Conservation (phyloP, 2,797 vertebrate species). For the Chrysocyon brachyurus region DNA sequence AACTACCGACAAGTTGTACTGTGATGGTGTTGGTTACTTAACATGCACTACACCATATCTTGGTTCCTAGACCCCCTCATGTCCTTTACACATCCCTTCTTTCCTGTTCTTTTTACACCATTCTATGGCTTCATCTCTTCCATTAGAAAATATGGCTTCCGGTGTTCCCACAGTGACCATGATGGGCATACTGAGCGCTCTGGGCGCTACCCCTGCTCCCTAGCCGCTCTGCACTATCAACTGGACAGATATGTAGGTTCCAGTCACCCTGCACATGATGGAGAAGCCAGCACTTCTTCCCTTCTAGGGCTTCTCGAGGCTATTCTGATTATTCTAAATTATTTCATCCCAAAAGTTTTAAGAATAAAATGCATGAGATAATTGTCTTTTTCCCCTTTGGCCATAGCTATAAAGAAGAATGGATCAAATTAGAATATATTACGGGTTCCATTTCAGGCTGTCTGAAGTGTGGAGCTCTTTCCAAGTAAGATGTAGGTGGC, state of each 20-base stretch:
- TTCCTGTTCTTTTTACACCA: background rate
- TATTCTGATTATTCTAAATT: conserved; percentile 37
- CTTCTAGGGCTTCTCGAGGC: background rate
- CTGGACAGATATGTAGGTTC: accelerated
- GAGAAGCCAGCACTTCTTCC: background rate
- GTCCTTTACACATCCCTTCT: background rate
- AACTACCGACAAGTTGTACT: background rate
- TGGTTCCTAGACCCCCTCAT: no score
- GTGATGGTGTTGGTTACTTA: background rate
- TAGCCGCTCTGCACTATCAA: accelerated
- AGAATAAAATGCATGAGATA: conserved; percentile 9
- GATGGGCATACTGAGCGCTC: accelerated
- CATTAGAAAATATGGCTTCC: background rate
- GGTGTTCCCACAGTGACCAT: accelerated
- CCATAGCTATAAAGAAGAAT: conserved; percentile 52
- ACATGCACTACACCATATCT: accelerated
- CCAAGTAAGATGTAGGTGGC: background rate
- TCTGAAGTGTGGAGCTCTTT: background rate
- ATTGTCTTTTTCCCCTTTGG: conserved; percentile 63
- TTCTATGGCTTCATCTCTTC: background rate
- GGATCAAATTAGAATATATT: conserved; percentile 53
- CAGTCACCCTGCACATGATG: accelerated
- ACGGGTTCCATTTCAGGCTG: background rate
- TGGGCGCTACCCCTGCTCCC: background rate
- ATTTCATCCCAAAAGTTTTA: background rate